These are phyloP conservation scores for Fopius arisanus DNA, from an alignment of 1,140 invertebrate genomes.

Conservation along the genomic window DNA sequence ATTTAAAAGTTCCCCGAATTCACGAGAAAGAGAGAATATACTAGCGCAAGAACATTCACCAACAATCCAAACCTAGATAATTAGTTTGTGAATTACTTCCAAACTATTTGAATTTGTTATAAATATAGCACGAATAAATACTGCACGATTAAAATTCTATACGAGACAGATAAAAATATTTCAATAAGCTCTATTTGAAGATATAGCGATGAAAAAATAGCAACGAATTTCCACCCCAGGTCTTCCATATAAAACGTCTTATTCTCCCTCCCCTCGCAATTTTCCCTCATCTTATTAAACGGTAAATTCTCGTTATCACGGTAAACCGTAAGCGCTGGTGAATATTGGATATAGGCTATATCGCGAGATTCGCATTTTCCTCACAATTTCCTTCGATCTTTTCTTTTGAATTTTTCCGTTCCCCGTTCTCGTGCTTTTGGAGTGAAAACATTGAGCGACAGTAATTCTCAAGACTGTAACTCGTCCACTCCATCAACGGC, in stretches of 20 bases:
- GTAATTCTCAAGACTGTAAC: neutral
- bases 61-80: no score
- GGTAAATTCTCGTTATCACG: conserved; percentile 22
- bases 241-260: conserved; percentile 1
- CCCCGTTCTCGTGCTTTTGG: neutral
- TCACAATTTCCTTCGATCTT: neutral
- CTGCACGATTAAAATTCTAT: neutral
- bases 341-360: neutral
- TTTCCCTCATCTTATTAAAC: neutral
- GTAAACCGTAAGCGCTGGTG: neutral
- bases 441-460: neutral
- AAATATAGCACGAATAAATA: no score
- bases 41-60: no score
- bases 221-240: neutral
- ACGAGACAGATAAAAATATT: no score
- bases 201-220: neutral
- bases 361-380: neutral
- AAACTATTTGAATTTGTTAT: no score
- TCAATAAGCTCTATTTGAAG: no score
- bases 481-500: neutral
- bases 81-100: no score
- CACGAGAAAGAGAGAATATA: no score
- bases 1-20: neutral
- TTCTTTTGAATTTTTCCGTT: neutral
- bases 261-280: neutral